Conservation (phyloP, 2,888 invertebrate genomes). For the Mystacides longicornis region DNA sequence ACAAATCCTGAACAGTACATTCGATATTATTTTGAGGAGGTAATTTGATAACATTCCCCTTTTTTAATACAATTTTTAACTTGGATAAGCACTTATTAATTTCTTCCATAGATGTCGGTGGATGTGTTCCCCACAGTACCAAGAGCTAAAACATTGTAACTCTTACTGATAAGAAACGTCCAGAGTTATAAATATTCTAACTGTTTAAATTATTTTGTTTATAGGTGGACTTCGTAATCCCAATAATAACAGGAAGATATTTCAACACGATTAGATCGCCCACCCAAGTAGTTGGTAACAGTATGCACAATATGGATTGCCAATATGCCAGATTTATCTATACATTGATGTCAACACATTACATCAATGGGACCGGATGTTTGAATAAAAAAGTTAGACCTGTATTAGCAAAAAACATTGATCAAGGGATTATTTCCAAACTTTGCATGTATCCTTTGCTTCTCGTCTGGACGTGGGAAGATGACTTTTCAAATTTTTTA, state of each 20-base stretch:
- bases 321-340: constrained; percentile 47
- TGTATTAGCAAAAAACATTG: constrained; percentile 36
- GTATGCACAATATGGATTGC: constrained; percentile 42
- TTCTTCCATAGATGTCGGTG: no score
- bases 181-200: no score
- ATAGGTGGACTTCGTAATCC: constrained; percentile 50
- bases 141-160: no score
- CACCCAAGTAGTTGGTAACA: constrained; percentile 34
- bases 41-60: constrained; percentile 27
- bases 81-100: no score
- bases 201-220: constrained; percentile 28
- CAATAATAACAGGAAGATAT: constrained; percentile 48
- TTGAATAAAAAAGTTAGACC: constrained; percentile 45
- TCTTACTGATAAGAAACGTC: no score
- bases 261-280: constrained; percentile 41
- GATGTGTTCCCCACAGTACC: no score
- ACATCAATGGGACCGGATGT: constrained; percentile 43
- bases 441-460: constrained; percentile 44
- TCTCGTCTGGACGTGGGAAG: constrained; percentile 44
- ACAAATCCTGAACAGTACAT: constrained; percentile 50
- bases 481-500: constrained; percentile 42
- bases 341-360: constrained; percentile 42
- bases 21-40: constrained; percentile 51
- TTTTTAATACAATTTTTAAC: background rate
- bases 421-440: constrained; percentile 34